Evolutionary conservation across 2,797 vertebrate species (phyloP).

Genomic region (Pelodytes ibericus): DNA sequence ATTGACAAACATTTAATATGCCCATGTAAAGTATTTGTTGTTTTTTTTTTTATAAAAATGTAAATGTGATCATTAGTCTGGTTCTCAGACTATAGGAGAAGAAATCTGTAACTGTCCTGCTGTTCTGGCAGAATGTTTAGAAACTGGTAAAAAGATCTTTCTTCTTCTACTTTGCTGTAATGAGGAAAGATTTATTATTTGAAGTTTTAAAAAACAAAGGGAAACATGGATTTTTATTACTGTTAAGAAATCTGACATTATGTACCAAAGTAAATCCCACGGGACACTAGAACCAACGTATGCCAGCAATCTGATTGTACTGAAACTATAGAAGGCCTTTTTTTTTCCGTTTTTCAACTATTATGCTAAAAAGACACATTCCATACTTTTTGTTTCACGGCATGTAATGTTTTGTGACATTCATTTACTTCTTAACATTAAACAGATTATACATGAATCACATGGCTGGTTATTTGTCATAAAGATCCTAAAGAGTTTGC

Average conservation of each 20-base stretch:
- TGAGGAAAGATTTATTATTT: constrained; percentile 41
- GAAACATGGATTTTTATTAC: constrained; percentile 22
- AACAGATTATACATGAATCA: constrained; percentile 15
- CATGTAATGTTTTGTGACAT: constrained; percentile 19
- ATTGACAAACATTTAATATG: constrained; percentile 14
- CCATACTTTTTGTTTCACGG: constrained; percentile 32
- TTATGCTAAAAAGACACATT: constrained; percentile 33
- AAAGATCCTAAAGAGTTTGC: constrained; percentile 1
- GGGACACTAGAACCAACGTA: constrained; percentile 13
- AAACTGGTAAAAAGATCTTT: constrained; percentile 40
- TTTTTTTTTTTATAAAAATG: constrained; percentile 37
- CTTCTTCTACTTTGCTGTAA: constrained; percentile 29
- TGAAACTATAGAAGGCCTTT: not conserved
- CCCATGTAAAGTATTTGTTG: constrained; percentile 3
- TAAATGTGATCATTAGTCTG: constrained; percentile 48
- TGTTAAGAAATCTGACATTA: constrained; percentile 26
- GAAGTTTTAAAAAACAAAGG: constrained; percentile 43
- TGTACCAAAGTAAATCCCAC: constrained; percentile 31
- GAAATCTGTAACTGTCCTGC: constrained; percentile 32
- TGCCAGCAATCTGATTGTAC: constrained; percentile 27
- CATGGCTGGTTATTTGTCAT: constrained; percentile 8
- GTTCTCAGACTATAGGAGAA: constrained; percentile 22
- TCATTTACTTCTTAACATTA: constrained; percentile 35
- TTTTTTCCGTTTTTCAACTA: constrained; percentile 9
- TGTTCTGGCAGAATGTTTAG: constrained; percentile 38